Conservation (phyloP, 53 echinoderm and acorn worm genomes). For the Patiria pectinifera region DNA sequence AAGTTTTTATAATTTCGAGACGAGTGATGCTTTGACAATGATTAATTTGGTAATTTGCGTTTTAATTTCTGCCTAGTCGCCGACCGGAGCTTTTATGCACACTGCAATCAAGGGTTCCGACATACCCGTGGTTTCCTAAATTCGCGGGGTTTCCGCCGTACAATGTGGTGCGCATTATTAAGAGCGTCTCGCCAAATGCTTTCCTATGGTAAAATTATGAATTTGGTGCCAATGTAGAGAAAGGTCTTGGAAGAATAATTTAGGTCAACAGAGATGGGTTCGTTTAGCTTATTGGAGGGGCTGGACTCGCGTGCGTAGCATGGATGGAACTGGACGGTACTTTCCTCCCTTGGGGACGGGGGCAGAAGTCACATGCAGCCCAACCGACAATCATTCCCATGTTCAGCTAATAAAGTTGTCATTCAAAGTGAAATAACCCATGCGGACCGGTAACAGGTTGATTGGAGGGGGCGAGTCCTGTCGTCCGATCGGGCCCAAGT, state of each 20-base stretch:
- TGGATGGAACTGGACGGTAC: constrained; percentile 14
- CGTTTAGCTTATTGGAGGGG: background rate
- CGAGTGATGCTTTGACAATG: background rate
- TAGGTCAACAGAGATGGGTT: background rate
- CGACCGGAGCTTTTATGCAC: background rate
- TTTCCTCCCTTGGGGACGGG: constrained; percentile 7
- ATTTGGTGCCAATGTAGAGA: background rate
- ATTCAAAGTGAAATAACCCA: constrained; percentile 56
- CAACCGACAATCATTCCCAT: constrained; percentile 44
- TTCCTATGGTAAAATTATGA: background rate
- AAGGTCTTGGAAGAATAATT: background rate
- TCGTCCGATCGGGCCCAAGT: background rate
- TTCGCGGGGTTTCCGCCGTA: constrained; percentile 16
- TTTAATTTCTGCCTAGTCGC: background rate
- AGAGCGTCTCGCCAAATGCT: constrained; percentile 12
- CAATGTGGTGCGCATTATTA: constrained; percentile 36
- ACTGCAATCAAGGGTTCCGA: constrained; percentile 1
- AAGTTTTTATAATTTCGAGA: background rate
- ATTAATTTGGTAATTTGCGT: background rate
- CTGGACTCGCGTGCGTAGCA: background rate
- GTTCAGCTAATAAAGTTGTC: constrained; percentile 57
- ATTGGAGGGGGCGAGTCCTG: constrained; percentile 50
- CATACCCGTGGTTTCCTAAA: constrained; percentile 15
- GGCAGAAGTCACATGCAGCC: background rate
- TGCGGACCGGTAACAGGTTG: constrained; percentile 55